Evolutionary conservation across 2,113 vertebrate species (phyloP).

Genomic region (Equus przewalskii): DNA sequence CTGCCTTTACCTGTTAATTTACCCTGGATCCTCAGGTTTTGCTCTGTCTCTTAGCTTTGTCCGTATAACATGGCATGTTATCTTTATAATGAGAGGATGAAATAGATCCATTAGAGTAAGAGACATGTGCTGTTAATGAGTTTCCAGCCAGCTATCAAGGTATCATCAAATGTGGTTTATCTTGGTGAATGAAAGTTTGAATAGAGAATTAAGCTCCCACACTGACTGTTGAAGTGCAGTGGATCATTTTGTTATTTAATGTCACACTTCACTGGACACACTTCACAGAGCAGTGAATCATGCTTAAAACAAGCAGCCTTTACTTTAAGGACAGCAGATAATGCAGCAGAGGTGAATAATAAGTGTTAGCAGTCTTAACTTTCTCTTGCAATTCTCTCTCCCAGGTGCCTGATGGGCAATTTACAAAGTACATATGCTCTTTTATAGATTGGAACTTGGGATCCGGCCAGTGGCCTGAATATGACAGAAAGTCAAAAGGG

Average conservation of each 20-base stretch:
- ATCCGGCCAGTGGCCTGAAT: slow-evolving; percentile 96
- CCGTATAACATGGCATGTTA: neutral
- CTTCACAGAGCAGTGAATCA: slow-evolving; percentile 75
- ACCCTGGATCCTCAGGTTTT: slow-evolving; percentile 32
- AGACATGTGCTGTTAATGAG: slow-evolving; percentile 64
- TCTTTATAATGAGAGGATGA: slow-evolving; percentile 58
- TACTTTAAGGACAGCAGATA: slow-evolving; percentile 61
- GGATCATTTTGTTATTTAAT: slow-evolving; percentile 77
- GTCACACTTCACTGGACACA: slow-evolving; percentile 68
- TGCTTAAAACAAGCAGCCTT: slow-evolving; percentile 77
- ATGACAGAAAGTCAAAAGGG: slow-evolving; percentile 99
- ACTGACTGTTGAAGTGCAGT: slow-evolving; percentile 43
- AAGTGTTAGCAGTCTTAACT: slow-evolving; percentile 54
- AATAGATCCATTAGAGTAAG: slow-evolving; percentile 59
- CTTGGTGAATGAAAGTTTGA: slow-evolving; percentile 78
- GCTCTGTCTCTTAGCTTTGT: slow-evolving; percentile 61
- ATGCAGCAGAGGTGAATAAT: slow-evolving; percentile 65
- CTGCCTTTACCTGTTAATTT: neutral
- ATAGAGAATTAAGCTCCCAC: slow-evolving; percentile 80
- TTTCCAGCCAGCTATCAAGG: slow-evolving; percentile 63
- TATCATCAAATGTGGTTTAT: slow-evolving; percentile 74
- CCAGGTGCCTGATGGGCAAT: slow-evolving; percentile 50
- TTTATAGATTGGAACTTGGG: slow-evolving; percentile 98
- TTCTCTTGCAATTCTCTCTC: slow-evolving; percentile 58
- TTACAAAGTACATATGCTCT: slow-evolving; percentile 79